phyloP scores from a whole-genome alignment of 1,140 invertebrate species.

The Cryptotermes secundus region DNA sequence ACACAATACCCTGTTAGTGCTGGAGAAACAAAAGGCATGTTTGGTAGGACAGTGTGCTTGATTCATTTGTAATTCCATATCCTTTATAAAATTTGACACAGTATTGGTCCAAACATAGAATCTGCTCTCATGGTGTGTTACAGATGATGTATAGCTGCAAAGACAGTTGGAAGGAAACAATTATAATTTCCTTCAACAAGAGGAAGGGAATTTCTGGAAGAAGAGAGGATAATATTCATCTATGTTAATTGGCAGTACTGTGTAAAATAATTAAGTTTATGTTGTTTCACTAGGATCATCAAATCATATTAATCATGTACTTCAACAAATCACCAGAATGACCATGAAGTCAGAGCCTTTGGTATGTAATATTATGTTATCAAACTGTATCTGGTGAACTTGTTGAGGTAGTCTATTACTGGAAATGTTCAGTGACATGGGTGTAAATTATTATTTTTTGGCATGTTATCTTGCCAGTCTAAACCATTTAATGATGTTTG shows the following conservation, averaged over 20 bases:
- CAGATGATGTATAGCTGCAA: not conserved
- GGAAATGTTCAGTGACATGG: not conserved
- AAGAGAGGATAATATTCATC: slow-evolving; percentile 17
- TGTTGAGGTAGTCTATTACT: not conserved
- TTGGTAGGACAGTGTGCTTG: not conserved
- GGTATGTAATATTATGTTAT: not conserved
- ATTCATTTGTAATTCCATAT: slow-evolving; percentile 13
- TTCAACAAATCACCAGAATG: not conserved
- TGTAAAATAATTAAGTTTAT: slow-evolving; percentile 15
- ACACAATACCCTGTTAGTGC: not conserved
- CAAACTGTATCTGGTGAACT: not conserved
- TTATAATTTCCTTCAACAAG: not conserved
- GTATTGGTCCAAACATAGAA: not conserved
- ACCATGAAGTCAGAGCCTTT: not conserved
- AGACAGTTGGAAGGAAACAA: not conserved
- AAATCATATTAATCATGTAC: not conserved
- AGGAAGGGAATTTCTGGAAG: not conserved
- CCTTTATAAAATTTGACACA: not conserved
- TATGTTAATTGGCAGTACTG: not conserved
- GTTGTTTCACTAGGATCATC: not conserved
- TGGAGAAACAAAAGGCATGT: not conserved
- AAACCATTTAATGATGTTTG: slow-evolving; percentile 9
- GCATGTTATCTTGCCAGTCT: not conserved
- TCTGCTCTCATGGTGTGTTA: not conserved
- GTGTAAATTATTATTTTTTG: not conserved